A percentile compares a stretch with the other conserved stretches of the same genome.
phyloP scores from a whole-genome alignment of 2,113 vertebrate species.

The Mormoops blainvillei region DNA sequence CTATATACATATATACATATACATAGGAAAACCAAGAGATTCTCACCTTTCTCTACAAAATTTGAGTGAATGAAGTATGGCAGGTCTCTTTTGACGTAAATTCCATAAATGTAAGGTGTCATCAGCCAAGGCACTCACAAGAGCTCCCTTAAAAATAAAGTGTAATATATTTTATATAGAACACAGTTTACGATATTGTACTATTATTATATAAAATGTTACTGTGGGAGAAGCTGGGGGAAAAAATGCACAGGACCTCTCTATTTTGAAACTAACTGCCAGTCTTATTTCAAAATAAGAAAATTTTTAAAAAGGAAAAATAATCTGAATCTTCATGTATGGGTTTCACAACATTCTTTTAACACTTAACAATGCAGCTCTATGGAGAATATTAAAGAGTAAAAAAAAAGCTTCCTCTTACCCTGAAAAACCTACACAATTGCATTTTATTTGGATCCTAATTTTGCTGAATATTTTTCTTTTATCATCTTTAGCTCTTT shows the following conservation, averaged over 20 bases:
- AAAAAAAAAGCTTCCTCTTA: background rate
- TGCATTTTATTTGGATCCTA: background rate
- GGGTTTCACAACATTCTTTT: background rate
- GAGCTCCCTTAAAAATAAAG: slow-evolving; percentile 88
- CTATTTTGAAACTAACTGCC: background rate
- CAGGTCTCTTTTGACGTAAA: slow-evolving; percentile 98
- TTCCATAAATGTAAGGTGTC: slow-evolving; percentile 99
- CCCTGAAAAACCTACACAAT: background rate
- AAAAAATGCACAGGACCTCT: background rate
- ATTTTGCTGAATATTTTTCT: background rate
- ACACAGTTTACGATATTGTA: background rate
- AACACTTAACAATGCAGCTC: background rate
- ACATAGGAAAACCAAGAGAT: background rate
- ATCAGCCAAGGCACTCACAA: slow-evolving; percentile 98
- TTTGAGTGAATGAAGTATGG: slow-evolving; percentile 97
- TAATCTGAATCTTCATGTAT: background rate
- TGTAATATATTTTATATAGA: background rate
- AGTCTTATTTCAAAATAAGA: background rate
- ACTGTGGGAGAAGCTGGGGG: background rate
- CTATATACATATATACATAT: too few relatives aligned
- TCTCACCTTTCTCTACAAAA: slow-evolving; percentile 98
- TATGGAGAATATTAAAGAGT: background rate
- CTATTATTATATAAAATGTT: background rate
- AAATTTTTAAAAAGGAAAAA: background rate
- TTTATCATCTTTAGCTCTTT: background rate